These are phyloP conservation scores for Cossypha niveicapilla DNA, from an alignment of 2,797 vertebrate species.

Conservation along the genomic window DNA sequence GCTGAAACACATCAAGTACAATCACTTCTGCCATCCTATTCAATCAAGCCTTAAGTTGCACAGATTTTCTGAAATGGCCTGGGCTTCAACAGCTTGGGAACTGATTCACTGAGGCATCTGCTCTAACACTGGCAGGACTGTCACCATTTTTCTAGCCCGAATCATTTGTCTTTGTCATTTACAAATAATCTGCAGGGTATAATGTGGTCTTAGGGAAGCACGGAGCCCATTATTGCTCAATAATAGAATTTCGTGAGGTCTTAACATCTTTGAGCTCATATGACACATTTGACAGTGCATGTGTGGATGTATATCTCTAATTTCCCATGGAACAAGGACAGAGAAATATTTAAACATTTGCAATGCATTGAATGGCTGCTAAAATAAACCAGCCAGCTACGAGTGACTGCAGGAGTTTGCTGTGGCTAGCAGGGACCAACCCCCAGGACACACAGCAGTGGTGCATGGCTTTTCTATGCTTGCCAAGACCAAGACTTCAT, in stretches of 20 bases:
- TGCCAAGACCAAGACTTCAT: neutral
- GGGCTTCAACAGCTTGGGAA: slow-evolving; percentile 47
- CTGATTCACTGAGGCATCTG: slow-evolving; percentile 63
- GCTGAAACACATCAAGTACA: slow-evolving; percentile 34
- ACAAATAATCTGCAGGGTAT: slow-evolving; percentile 41
- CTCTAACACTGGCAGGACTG: slow-evolving; percentile 34
- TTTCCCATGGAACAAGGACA: neutral
- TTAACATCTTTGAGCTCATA: neutral
- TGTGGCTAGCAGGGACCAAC: neutral
- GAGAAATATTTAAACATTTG: neutral
- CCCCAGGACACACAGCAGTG: neutral
- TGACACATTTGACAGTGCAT: neutral
- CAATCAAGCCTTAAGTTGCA: slow-evolving; percentile 23
- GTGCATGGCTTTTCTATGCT: neutral
- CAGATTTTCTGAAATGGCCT: slow-evolving; percentile 44
- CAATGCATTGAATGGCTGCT: neutral
- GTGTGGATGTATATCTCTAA: neutral
- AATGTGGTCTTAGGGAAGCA: slow-evolving; percentile 45
- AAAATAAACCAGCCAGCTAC: neutral
- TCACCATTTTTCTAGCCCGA: slow-evolving; percentile 20
- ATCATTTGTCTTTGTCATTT: slow-evolving; percentile 58
- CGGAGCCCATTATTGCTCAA: slow-evolving; percentile 27
- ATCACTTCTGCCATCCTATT: slow-evolving; percentile 46
- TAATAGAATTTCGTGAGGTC: slow-evolving; percentile 33
- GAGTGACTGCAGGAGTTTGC: neutral